phyloP scores from a whole-genome alignment of 2,888 invertebrate species.

The Tipula helvola region DNA sequence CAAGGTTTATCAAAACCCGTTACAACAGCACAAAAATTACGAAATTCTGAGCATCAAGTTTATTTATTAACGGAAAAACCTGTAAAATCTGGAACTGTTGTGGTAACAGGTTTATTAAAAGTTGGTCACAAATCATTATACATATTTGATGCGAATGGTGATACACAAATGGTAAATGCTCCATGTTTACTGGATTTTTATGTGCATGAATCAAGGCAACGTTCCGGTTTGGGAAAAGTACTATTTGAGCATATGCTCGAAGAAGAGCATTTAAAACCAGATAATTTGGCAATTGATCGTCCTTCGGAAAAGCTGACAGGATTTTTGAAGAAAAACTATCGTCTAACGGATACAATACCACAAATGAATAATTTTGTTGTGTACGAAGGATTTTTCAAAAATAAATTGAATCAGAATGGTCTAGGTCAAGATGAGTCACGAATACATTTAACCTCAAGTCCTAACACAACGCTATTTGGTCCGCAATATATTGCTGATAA shows the following conservation, averaged over 20 bases:
- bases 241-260: slow-evolving; percentile 78
- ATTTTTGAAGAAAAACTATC: slow-evolving; percentile 78
- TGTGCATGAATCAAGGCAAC: slow-evolving; percentile 70
- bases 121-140: slow-evolving; percentile 83
- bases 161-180: slow-evolving; percentile 65
- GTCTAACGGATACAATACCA: slow-evolving; percentile 47
- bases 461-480: slow-evolving; percentile 36
- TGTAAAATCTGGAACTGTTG: slow-evolving; percentile 47
- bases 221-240: slow-evolving; percentile 70
- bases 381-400: slow-evolving; percentile 63
- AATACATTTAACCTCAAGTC: slow-evolving; percentile 31
- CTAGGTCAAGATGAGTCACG: slow-evolving; percentile 17
- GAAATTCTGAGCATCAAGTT: slow-evolving; percentile 40
- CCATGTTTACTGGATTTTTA: slow-evolving; percentile 91
- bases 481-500: slow-evolving; percentile 27
- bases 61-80: slow-evolving; percentile 34
- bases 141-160: slow-evolving; percentile 58
- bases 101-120: slow-evolving; percentile 77
- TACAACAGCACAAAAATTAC: slow-evolving; percentile 54
- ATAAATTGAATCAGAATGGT: slow-evolving; percentile 20
- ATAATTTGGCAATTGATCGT: slow-evolving; percentile 79
- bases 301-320: slow-evolving; percentile 81
- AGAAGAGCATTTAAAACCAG: slow-evolving; percentile 53
- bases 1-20: slow-evolving; percentile 62
- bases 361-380: slow-evolving; percentile 84